Base-by-base conservation (phyloP, 2,888 invertebrate species). In the Thereva nobilitata region DNA sequence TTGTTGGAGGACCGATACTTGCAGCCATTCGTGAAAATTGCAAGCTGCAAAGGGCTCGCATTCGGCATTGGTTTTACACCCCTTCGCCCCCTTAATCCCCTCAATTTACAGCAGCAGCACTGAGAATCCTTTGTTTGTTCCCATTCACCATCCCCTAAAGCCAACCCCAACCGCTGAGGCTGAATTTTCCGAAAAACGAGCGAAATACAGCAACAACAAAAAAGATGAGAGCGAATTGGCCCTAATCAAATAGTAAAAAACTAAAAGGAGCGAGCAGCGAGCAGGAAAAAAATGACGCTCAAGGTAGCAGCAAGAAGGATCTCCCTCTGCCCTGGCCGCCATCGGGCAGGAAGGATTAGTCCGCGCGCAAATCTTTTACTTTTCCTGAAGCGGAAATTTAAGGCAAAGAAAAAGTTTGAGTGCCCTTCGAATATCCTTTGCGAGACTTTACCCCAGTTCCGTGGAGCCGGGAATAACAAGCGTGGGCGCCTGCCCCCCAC, bases 391-490 rank as follows among this genome's bases (percentile, higher is more conserved):
- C 23, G 37, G 5, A 52, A 59, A 59, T 42, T 38, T 45, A 45
- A 66, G 37, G 34, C 35, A 49, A 57, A 34, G 37, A 38, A 54
- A 55, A 66, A 66, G 49, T 57, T 66, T 56, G 55, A 66, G 40
- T 66, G 66, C 57, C 66, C 66, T 66, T 66, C 66, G 66, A 66
- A 59, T 66, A 57, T 59, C 66, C 59, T 66, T 66, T 50, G 7
- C 42, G 34, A 53, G 50, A 50, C 65, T 66, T 66, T 66, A 66
- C 57, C 66, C 66, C 59, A 66, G 66, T 66, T 66, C 59, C 40
- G n/a, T 34, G 53, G 38, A 44, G 41, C 44, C 38, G 45, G 47
- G 47, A 10, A 35, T 42, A 41, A 57, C 47, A 47, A 61, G 61
- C 12, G 37, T 9, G 45, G 61, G 38, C 57, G 45, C 37, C 57